Evolutionary conservation across 1,140 invertebrate genomes (phyloP), one percentile per base, ranked within the genome.

Genomic region (Schlechtendalia chinensis): DNA sequence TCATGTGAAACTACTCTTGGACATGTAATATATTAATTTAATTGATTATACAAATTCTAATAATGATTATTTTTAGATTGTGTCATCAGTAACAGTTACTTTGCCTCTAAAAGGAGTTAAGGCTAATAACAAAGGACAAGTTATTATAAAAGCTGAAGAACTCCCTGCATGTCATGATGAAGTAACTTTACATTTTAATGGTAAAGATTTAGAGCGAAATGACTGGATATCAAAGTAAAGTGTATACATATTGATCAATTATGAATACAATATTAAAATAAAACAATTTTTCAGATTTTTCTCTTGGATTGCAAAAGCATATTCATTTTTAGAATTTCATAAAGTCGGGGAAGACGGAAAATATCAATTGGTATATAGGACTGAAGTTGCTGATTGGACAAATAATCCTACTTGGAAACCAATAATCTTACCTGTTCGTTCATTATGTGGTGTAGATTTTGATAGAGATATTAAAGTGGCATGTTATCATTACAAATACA

Each of bases 401-500:
- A 83, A 88, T 54, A 88, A 89, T 84, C 90, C 90, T 16, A 84
- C 85, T n/a, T 91, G 89, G 89, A 85, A 85, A 83, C 84, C 86
- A 32, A 88, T 90, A 82, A 85, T 85, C 29, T 83, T 90, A 29
- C 84, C 87, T 24, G 84, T 89, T 0, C 84, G 88, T 47, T 84
- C 85, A 6, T 83, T 91, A 10, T 90, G 89, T 84, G 89, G 89
- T 84, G 89, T 89, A 22, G 90, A 91, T 84, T 86, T 87, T 83
- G 88, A 90, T 82, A 85, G 89, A 17, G 85, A 83, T 59, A 82
- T 87, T 19, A 85, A 85, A 83, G 82, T 87, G 29, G 83, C 82
- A 47, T 86, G 85, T 80, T 86, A 83, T 71, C 84, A 86, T 81
- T 85, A 83, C 71, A 84, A 84, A 59, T 17, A 80, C 29, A 84